Evolutionary conservation across 1,140 invertebrate genomes (phyloP), one percentile per base, ranked within the genome.

Genomic region (Pseudoatta argentina): DNA sequence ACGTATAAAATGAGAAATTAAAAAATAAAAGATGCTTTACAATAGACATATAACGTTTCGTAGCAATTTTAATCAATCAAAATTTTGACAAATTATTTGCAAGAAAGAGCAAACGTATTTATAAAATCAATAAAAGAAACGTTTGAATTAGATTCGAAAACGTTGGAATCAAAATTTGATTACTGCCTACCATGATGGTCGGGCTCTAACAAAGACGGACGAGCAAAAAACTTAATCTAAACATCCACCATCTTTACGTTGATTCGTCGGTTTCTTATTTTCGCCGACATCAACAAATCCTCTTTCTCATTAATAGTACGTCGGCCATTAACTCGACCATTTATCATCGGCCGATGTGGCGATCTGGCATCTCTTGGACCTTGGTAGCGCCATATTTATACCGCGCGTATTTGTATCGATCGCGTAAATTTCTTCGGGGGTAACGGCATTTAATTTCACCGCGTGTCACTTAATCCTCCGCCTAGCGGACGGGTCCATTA

Each of bases 401-500:
- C 67, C 53, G 71, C 78, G 53, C 82, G 88, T 90, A 77, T 86
- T 78, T 78, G 51, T 87, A 90, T 90, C 89, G 89, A 90, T 78
- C 89, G 86, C 86, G 86, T 89, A 82, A 90, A 91, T 88, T 91
- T 90, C 89, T 90, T 90, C 78, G 14, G n/a, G 24, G 76, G 71
- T 83, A 83, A 89, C 57, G 86, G 71, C 86, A 86, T 88, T 90
- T 87, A 89, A 90, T 89, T 89, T 83, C 75, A 77, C 85, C 51
- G 75, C 77, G 72, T 83, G 86, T 89, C 88, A 90, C 77, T 88
- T 90, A 90, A 88, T 77, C 77, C 69, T 75, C 55, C 27, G 48
- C 24, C 24, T 12, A 39, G 79, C 4, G 21, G 67, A 73, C 55
- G 79, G 79, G 79, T 83, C 55, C 69, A 83, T 83, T 83, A 83